Conservation (phyloP, 2,888 invertebrate species). For the Eupeodes latifasciatus region DNA sequence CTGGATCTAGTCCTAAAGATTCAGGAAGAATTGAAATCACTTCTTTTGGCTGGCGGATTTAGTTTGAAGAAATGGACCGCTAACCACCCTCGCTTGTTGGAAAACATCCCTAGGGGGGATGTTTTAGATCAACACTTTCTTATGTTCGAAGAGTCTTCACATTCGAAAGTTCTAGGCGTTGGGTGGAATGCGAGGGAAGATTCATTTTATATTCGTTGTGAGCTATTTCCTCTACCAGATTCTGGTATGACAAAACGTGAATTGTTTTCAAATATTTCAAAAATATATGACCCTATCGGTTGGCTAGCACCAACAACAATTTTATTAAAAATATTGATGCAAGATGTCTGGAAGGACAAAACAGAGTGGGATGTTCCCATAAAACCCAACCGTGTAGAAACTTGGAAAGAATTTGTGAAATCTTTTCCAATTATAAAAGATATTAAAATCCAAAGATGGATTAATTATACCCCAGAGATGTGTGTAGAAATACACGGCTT, state of each 20-base stretch:
- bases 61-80: no score
- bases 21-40: no score
- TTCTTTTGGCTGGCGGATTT: no score
- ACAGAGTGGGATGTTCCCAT: slow-evolving; percentile 59
- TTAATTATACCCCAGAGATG: background rate
- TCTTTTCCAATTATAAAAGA: slow-evolving; percentile 22
- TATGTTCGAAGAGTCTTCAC: no score
- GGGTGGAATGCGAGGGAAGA: slow-evolving; percentile 47
- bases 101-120: no score
- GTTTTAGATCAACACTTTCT: no score
- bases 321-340: slow-evolving; percentile 61
- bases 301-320: slow-evolving; percentile 63
- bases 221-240: background rate
- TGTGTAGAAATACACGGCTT: slow-evolving; percentile 62
- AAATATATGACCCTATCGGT: slow-evolving; percentile 61
- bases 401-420: slow-evolving; percentile 11
- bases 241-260: slow-evolving; percentile 54
- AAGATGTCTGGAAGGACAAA: slow-evolving; percentile 60
- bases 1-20: no score
- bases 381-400: background rate
- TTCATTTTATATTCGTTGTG: slow-evolving; percentile 42
- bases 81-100: no score
- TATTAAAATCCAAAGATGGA: slow-evolving; percentile 18
- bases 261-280: slow-evolving; percentile 63
- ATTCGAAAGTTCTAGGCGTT: no score